Percentiles rank a stretch among this genome's conserved stretches.
Evolutionary conservation across 2,888 invertebrate genomes (phyloP).

Genomic region (Aspidapion aeneum): DNA sequence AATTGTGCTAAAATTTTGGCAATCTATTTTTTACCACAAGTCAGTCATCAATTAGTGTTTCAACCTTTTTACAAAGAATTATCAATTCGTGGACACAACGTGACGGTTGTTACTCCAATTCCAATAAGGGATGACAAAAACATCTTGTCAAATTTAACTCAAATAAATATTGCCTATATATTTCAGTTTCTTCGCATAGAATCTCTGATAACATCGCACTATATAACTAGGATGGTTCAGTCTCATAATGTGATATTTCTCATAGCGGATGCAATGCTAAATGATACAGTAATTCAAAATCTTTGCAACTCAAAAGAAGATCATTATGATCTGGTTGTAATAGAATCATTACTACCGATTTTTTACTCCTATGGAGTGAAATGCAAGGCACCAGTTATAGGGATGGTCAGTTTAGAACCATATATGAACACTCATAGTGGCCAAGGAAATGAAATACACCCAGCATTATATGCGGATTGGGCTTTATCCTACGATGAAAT

Average conservation of each 20-base stretch:
- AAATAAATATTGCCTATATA: neutral
- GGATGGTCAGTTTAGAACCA: slow-evolving; percentile 27
- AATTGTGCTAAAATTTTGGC: neutral
- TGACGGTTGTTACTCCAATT: slow-evolving; percentile 35
- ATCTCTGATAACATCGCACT: too few relatives aligned
- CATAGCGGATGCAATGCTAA: neutral
- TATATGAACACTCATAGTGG: slow-evolving; percentile 27
- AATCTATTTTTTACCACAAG: neutral
- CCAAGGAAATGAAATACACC: slow-evolving; percentile 31
- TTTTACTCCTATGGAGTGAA: slow-evolving; percentile 4
- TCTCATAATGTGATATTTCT: too few relatives aligned
- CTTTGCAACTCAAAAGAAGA: neutral
- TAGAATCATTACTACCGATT: slow-evolving; percentile 1
- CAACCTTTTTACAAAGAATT: slow-evolving; percentile 40
- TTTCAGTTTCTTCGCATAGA: too few relatives aligned
- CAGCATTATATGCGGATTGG: slow-evolving; percentile 32
- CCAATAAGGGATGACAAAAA: slow-evolving; percentile 34
- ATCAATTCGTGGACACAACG: slow-evolving; percentile 37
- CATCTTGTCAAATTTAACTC: slow-evolving; percentile 32
- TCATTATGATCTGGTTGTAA: neutral
- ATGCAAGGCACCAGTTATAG: slow-evolving; percentile 11
- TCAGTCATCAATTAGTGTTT: slow-evolving; percentile 27
- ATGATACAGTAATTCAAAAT: neutral
- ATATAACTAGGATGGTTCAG: too few relatives aligned
- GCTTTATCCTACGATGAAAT: slow-evolving; percentile 36